Percentiles rank a stretch among this genome's conserved stretches.
Conservation (phyloP, 2,888 invertebrate species). For the Endotricha flammealis region DNA sequence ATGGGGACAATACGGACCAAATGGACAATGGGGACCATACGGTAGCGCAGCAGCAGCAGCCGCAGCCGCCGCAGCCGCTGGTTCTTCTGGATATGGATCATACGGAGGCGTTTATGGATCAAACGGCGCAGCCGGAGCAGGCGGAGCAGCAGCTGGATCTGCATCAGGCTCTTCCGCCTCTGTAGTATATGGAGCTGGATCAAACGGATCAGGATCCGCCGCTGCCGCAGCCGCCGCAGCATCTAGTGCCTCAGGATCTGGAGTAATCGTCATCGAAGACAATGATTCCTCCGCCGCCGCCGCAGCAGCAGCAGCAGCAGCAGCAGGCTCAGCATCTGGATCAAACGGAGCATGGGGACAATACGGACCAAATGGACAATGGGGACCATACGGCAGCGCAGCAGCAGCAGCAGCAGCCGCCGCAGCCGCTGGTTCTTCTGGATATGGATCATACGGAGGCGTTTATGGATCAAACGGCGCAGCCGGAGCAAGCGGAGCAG, state of each 20-base stretch:
- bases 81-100: neutral
- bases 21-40: slow-evolving; percentile 11
- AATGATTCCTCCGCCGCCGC: slow-evolving; percentile 3
- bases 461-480: too few species aligned
- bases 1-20: slow-evolving; percentile 1
- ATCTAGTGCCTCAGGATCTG: slow-evolving; percentile 4
- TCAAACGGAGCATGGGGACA: neutral
- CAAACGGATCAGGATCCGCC: slow-evolving; percentile 2
- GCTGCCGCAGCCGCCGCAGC: slow-evolving; percentile 13
- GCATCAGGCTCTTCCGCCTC: slow-evolving; percentile 2
- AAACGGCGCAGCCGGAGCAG: slow-evolving; percentile 4
- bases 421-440: too few species aligned
- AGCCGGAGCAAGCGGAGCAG: too few species aligned
- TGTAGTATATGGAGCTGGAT: neutral
- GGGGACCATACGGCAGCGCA: too few species aligned
- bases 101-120: neutral
- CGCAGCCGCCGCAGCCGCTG: slow-evolving; percentile 10
- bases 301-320: slow-evolving; percentile 15
- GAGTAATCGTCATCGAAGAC: slow-evolving; percentile 5
- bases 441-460: too few species aligned
- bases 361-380: too few species aligned
- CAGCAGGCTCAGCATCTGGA: slow-evolving; percentile 11
- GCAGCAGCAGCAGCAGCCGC: too few species aligned
- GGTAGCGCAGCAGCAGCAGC: slow-evolving; percentile 5
- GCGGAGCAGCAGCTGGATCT: slow-evolving; percentile 8